phyloP scores from a whole-genome alignment of 2,797 vertebrate genomes.

The Buceros bicornis region DNA sequence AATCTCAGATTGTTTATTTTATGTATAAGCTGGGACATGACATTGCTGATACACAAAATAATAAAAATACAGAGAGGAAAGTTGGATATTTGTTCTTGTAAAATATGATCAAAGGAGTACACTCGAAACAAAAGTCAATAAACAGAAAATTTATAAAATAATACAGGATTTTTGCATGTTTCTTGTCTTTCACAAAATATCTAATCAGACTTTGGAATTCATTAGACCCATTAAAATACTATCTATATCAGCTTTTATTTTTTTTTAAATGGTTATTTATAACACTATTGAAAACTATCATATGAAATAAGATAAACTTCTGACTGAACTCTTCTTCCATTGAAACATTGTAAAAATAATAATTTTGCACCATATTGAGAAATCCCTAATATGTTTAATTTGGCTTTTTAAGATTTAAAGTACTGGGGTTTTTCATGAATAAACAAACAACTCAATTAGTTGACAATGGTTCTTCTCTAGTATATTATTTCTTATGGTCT shows the following conservation, averaged over 20 bases:
- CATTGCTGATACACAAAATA: not conserved
- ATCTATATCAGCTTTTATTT: not conserved
- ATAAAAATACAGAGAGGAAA: not conserved
- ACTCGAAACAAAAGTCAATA: not conserved
- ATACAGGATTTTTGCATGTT: not conserved
- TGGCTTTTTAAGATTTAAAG: not conserved
- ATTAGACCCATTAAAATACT: not conserved
- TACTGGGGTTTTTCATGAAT: not conserved
- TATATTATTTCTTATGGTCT: not conserved
- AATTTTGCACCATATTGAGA: not conserved
- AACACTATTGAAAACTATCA: not conserved
- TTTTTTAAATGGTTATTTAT: not conserved
- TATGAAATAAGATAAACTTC: not conserved
- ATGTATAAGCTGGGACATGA: not conserved
- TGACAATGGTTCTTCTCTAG: not conserved
- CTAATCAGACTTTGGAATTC: not conserved
- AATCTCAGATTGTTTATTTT: constrained; percentile 6
- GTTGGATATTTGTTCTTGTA: not conserved
- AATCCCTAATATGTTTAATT: not conserved
- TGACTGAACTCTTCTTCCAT: not conserved
- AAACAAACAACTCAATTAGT: not conserved
- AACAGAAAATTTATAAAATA: not conserved
- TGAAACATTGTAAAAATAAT: not conserved
- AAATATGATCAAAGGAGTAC: not conserved
- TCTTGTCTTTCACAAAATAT: not conserved